These are phyloP conservation scores for Pogonus chalceus DNA, from an alignment of 1,140 invertebrate species.

Conservation along the genomic window DNA sequence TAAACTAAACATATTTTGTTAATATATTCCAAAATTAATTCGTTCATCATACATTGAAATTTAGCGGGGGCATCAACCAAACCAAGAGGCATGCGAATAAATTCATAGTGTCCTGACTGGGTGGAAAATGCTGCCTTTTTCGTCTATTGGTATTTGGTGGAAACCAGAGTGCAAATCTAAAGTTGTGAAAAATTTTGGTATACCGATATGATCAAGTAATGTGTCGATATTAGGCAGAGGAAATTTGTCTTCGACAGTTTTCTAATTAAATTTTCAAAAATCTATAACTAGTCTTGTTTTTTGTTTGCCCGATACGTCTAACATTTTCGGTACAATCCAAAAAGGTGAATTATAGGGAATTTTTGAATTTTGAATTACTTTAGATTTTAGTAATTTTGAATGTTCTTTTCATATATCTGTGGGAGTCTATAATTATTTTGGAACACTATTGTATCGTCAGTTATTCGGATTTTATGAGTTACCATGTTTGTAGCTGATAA, in stretches of 20 bases:
- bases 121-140: conserved; percentile 40
- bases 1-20: conserved; percentile 26
- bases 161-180: conserved; percentile 40
- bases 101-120: conserved; percentile 31
- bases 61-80: conserved; percentile 34
- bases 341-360: conserved; percentile 27
- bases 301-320: conserved; percentile 25
- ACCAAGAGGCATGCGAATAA: conserved; percentile 35
- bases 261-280: conserved; percentile 35
- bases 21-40: conserved; percentile 23
- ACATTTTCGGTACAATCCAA: conserved; percentile 31
- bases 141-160: conserved; percentile 37
- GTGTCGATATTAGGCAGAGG: conserved; percentile 43
- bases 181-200: conserved; percentile 37
- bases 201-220: conserved; percentile 35
- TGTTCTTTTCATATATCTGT: neutral
- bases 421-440: neutral
- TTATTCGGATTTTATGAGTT: neutral
- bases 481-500: neutral
- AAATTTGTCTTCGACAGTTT: conserved; percentile 37
- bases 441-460: neutral
- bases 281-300: conserved; percentile 34
- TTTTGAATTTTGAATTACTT: conserved; percentile 26
- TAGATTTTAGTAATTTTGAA: conserved; percentile 20
- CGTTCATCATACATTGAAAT: conserved; percentile 36